phyloP scores from a whole-genome alignment of 2,888 invertebrate species.

The Steinernema carpocapsae region DNA sequence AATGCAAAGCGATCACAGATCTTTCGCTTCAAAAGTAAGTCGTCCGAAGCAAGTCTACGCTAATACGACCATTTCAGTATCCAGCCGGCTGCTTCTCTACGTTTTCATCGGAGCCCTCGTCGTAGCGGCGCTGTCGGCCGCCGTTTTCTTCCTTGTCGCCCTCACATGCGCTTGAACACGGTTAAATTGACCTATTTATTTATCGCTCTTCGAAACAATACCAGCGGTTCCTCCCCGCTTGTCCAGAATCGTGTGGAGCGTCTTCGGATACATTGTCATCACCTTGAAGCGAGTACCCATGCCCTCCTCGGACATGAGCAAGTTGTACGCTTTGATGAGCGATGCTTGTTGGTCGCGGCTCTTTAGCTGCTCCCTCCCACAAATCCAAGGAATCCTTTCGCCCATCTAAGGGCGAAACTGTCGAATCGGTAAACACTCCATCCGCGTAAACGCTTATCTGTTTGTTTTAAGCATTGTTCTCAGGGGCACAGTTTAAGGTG shows the following conservation, averaged over 20 bases:
- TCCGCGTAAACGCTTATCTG: no score
- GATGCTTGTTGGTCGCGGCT: conserved; percentile 74
- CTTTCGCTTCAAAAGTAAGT: conserved; percentile 1
- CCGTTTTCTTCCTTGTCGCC: neutral
- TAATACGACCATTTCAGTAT: neutral
- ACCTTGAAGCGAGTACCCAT: conserved; percentile 94
- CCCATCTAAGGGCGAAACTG: conserved; percentile 82
- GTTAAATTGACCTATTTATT: neutral
- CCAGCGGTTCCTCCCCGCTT: conserved; percentile 57
- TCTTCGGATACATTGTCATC: conserved; percentile 81
- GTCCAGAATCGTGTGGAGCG: conserved; percentile 57
- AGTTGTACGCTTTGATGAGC: conserved; percentile 77
- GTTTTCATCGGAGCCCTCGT: neutral
- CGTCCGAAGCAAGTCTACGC: no score
- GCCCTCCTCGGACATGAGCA: conserved; percentile 78
- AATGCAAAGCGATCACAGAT: neutral
- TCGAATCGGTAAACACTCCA: no score
- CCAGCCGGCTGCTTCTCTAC: neutral
- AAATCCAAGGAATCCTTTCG: no score
- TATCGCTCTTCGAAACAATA: conserved; percentile 43
- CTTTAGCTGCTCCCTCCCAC: conserved; percentile 69
- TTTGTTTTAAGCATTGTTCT: no score
- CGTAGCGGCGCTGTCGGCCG: neutral
- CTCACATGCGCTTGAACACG: neutral
- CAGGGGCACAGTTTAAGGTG: no score